These are phyloP conservation scores for Cheilosia impressa DNA, from an alignment of 2,888 invertebrate species.

Conservation along the genomic window DNA sequence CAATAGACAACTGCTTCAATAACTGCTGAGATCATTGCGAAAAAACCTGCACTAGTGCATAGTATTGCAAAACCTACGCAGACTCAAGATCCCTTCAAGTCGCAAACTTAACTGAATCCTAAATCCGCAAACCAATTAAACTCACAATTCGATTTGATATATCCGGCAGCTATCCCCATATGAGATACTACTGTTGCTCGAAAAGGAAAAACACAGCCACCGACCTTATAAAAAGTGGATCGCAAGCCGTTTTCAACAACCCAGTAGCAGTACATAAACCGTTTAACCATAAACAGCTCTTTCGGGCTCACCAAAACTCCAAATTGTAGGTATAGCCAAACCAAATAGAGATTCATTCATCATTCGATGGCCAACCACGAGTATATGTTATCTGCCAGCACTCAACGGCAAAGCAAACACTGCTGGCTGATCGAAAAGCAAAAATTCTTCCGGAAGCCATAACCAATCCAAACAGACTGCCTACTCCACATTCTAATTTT, in stretches of 20 bases:
- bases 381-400: slow-evolving; percentile 29
- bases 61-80: background rate
- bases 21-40: too few species aligned
- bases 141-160: background rate
- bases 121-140: background rate
- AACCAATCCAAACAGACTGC: slow-evolving; percentile 40
- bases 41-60: background rate
- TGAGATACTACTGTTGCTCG: too few species aligned
- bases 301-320: too few species aligned
- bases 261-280: too few species aligned
- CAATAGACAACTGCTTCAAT: too few species aligned
- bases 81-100: too few species aligned
- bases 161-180: background rate
- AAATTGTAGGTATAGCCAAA: background rate
- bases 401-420: slow-evolving; percentile 52
- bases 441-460: slow-evolving; percentile 67
- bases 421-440: slow-evolving; percentile 2
- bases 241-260: too few species aligned
- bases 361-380: slow-evolving; percentile 11
- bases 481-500: slow-evolving; percentile 41
- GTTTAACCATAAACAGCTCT: slow-evolving; percentile 1
- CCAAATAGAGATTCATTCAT: slow-evolving; percentile 16
- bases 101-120: background rate
- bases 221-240: too few species aligned
- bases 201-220: too few species aligned